phyloP scores from a whole-genome alignment of 2,888 invertebrate species.

The Linyphia triangularis region DNA sequence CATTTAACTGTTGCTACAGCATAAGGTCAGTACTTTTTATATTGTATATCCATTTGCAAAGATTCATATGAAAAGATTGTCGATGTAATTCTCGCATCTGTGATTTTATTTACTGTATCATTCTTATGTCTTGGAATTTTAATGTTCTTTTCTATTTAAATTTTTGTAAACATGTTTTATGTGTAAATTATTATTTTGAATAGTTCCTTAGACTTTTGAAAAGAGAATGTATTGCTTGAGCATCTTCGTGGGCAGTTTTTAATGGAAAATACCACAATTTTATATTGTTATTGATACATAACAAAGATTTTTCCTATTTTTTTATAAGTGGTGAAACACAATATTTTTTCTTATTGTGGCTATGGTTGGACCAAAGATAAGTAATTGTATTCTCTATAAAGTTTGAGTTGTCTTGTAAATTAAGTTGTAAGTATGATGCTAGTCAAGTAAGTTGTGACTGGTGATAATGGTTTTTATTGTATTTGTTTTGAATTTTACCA shows the following conservation, averaged over 20 bases:
- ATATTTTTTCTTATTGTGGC: background rate
- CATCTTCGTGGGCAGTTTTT: too few relatives aligned
- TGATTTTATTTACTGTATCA: background rate
- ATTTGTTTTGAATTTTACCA: too few relatives aligned
- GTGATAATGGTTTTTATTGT: too few relatives aligned
- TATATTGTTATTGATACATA: background rate
- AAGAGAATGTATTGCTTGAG: background rate
- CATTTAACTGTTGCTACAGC: background rate
- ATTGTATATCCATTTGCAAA: background rate
- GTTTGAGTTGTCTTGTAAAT: background rate
- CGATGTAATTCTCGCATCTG: too few relatives aligned
- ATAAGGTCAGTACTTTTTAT: conserved; percentile 9
- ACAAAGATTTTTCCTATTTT: background rate
- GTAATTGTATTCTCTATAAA: background rate
- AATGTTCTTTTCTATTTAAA: background rate
- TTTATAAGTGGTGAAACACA: background rate
- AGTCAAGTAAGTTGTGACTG: background rate
- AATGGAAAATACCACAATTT: too few relatives aligned
- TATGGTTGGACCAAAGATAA: background rate
- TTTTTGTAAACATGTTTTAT: background rate
- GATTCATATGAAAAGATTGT: background rate
- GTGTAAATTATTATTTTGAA: background rate
- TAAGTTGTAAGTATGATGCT: background rate
- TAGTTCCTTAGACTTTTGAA: background rate
- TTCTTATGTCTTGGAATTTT: too few relatives aligned